phyloP scores from a whole-genome alignment of 2,888 invertebrate species.

The Caenorhabditis japonica region DNA sequence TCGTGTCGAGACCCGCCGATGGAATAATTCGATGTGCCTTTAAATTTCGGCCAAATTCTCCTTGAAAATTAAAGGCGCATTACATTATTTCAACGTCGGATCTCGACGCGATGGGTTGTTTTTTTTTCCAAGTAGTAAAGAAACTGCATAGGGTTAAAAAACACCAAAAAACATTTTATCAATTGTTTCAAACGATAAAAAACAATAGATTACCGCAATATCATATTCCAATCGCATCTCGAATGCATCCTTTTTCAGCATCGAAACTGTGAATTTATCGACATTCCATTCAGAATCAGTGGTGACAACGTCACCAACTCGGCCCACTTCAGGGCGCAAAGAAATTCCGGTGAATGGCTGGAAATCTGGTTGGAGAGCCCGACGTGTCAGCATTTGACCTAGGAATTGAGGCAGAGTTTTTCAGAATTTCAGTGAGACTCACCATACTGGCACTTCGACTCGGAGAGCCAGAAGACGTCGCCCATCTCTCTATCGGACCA shows the following conservation, averaged over 20 bases:
- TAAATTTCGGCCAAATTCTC: no score
- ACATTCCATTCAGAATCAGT: conserved; percentile 9
- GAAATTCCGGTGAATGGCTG: background rate
- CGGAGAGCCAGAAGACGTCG: conserved; percentile 17
- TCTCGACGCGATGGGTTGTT: no score
- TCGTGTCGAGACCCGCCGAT: no score
- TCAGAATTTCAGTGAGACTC: background rate
- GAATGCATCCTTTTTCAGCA: background rate
- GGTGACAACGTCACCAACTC: no score
- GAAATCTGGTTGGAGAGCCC: no score
- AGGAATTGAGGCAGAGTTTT: background rate
- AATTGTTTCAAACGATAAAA: background rate
- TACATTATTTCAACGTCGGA: no score
- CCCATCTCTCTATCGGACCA: conserved; percentile 12
- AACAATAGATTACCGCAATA: conserved; percentile 6
- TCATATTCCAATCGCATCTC: conserved; percentile 4
- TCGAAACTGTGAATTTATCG: background rate
- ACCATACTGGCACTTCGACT: conserved; percentile 2
- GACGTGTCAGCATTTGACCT: conserved; percentile 16
- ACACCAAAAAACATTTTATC: background rate
- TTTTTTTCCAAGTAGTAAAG: no score
- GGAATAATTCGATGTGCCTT: no score
- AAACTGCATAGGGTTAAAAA: no score
- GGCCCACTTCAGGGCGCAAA: conserved; percentile 11
- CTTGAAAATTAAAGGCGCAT: no score